Conservation (phyloP, 1,140 invertebrate genomes). For the Laupala kohalensis region DNA sequence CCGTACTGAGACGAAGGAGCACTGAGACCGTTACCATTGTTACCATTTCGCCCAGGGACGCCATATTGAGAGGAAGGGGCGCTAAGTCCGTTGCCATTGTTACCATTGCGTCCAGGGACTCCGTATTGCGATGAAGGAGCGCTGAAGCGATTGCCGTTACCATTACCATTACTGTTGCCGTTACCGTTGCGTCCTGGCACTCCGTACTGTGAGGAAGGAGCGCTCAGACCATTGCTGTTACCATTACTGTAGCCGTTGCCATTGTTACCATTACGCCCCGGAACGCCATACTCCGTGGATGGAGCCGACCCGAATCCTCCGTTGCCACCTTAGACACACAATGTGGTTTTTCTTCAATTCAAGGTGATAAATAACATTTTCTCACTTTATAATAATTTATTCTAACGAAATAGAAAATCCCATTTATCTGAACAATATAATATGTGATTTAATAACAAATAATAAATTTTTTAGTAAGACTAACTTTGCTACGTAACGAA, state of each 20-base stretch:
- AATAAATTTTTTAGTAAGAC: too few species aligned
- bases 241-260: not conserved
- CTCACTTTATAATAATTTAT: too few species aligned
- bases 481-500: too few species aligned
- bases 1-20: slow-evolving; percentile 1
- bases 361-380: too few species aligned
- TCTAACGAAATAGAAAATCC: too few species aligned
- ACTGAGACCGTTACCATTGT: not conserved
- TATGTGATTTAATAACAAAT: too few species aligned
- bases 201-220: not conserved
- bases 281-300: not conserved
- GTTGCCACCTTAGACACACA: too few species aligned
- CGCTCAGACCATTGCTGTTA: not conserved
- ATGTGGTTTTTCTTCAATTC: too few species aligned
- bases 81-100: not conserved
- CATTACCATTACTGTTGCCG: not conserved
- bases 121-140: not conserved
- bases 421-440: too few species aligned
- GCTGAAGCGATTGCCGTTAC: slow-evolving; percentile 9
- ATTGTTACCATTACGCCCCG: not conserved
- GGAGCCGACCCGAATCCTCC: not conserved
- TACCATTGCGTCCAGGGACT: slow-evolving; percentile 1
- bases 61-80: slow-evolving; percentile 12
- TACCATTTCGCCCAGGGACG: not conserved
- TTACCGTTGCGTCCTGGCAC: not conserved